Conservation (phyloP, 2,113 vertebrate genomes). For the Brachirus orientalis region DNA sequence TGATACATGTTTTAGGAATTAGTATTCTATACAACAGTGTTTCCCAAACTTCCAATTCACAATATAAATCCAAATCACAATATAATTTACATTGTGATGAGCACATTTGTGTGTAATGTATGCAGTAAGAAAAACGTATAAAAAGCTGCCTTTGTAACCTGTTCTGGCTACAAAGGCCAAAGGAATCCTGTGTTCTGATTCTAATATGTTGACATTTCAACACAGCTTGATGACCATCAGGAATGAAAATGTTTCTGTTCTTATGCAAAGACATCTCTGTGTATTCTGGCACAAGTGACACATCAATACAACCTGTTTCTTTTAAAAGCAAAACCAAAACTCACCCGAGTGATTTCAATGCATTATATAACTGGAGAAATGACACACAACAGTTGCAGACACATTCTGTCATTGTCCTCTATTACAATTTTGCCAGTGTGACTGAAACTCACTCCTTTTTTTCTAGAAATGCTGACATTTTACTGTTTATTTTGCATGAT, state of each 20-base stretch:
- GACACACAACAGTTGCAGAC: not conserved
- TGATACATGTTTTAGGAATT: too few species aligned
- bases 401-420: not conserved
- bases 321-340: not conserved
- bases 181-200: not conserved
- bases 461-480: too few species aligned
- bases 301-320: not conserved
- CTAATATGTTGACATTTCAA: not conserved
- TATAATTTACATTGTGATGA: too few species aligned
- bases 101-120: too few species aligned
- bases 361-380: not conserved
- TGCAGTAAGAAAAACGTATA: too few species aligned
- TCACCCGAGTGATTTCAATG: not conserved
- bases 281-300: not conserved
- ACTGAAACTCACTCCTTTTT: too few species aligned
- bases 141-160: too few species aligned
- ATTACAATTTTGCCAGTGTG: too few species aligned
- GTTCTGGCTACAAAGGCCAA: not conserved
- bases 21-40: too few species aligned
- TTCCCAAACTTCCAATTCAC: too few species aligned
- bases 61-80: too few species aligned
- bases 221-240: not conserved
- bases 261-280: not conserved
- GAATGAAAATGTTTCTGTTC: constrained; percentile 1
- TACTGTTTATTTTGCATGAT: not conserved